Evolutionary conservation across 2,888 invertebrate genomes (phyloP).

Genomic region (Pimpla rufipes): DNA sequence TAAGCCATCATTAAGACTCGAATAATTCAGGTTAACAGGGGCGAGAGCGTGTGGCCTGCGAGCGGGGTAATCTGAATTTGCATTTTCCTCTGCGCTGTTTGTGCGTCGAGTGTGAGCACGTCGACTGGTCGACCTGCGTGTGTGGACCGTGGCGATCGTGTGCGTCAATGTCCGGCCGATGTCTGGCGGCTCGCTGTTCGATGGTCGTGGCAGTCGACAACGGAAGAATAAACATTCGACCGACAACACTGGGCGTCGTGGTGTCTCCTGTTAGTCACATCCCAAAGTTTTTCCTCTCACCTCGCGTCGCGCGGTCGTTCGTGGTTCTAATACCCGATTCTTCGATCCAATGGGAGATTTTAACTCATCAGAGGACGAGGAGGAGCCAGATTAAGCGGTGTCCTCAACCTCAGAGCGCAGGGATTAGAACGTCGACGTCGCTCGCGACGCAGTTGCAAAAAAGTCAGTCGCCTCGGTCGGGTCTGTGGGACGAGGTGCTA

Average conservation of each 20-base stretch:
- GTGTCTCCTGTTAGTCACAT: slow-evolving; percentile 1
- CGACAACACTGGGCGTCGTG: slow-evolving; percentile 34
- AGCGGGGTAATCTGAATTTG: slow-evolving; percentile 84
- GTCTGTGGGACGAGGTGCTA: slow-evolving; percentile 16
- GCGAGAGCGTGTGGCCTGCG: slow-evolving; percentile 69
- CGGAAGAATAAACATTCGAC: slow-evolving; percentile 80
- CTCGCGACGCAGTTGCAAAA: slow-evolving; percentile 44
- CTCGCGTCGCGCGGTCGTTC: no score
- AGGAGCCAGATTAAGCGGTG: slow-evolving; percentile 27
- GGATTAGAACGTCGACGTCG: slow-evolving; percentile 25
- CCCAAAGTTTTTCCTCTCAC: slow-evolving; percentile 19
- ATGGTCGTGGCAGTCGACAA: slow-evolving; percentile 51
- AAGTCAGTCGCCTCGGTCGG: slow-evolving; percentile 38
- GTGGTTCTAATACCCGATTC: background rate
- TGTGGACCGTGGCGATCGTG: no score
- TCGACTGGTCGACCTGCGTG: slow-evolving; percentile 59
- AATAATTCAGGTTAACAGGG: slow-evolving; percentile 85
- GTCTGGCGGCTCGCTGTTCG: no score
- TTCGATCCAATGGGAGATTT: slow-evolving; percentile 40
- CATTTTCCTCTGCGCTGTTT: slow-evolving; percentile 81
- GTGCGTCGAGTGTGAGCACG: slow-evolving; percentile 48
- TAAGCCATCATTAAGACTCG: slow-evolving; percentile 86
- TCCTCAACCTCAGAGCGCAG: background rate
- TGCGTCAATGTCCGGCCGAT: slow-evolving; percentile 5
- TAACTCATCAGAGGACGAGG: no score